Conservation (phyloP, 1,140 invertebrate genomes). For the Bombus ignitus region DNA sequence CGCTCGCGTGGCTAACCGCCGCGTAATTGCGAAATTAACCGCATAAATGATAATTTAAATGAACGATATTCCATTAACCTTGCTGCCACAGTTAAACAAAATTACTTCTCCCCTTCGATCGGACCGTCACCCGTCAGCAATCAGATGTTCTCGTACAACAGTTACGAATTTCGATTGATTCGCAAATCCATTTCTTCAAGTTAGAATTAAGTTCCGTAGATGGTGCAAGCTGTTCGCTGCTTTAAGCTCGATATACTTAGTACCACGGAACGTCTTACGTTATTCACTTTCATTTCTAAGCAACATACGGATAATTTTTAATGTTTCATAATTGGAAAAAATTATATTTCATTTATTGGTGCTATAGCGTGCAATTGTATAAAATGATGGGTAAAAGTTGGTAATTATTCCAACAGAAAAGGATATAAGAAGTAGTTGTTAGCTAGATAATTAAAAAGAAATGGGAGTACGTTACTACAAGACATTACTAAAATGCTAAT, state of each 20-base stretch:
- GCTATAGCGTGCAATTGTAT: no score
- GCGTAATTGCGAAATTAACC: constrained; percentile 23
- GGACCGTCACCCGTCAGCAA: neutral
- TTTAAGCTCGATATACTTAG: neutral
- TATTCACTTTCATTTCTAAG: neutral
- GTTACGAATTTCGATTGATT: neutral
- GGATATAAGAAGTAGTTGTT: no score
- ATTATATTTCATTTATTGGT: no score
- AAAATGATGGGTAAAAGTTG: no score
- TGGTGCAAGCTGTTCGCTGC: no score
- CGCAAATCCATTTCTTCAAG: neutral
- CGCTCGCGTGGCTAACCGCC: neutral
- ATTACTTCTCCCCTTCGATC: neutral
- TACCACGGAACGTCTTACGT: neutral
- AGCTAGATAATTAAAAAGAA: no score
- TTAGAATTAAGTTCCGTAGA: neutral
- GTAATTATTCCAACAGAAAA: no score
- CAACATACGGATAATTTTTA: no score
- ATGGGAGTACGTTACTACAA: no score
- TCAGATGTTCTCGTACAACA: neutral
- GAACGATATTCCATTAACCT: constrained; percentile 4
- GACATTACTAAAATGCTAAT: no score
- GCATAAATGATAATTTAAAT: constrained; percentile 28
- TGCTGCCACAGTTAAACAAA: neutral
- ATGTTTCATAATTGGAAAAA: no score